Evolutionary conservation across 2,113 vertebrate genomes (phyloP), one percentile per base, ranked within the genome.

Genomic region (Plotosus lineatus): DNA sequence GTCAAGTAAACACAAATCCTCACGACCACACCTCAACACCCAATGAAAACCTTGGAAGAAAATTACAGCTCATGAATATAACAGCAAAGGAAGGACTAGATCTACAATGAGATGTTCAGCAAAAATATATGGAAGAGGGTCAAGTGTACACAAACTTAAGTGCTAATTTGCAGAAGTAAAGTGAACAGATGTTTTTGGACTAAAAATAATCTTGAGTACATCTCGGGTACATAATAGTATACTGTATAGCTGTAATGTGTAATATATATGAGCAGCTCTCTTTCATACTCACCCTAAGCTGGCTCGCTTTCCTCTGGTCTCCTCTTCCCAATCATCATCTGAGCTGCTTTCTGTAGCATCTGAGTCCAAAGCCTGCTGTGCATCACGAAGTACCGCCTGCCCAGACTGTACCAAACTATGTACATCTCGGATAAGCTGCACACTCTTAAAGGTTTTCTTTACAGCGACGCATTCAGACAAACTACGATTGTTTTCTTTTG

Each of bases 281-380:
- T 42, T 19, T 63, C 12, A 75, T 88, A 96, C 96, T 96, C 93
- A 98, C 97, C 90, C 84, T 86, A 92, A 80, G 83, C 87, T 53
- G 80, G 86, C 80, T 84, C 86, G 90, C 85, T 83, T 90, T 87
- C 87, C 69, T 86, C 88, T 78, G 73, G 86, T 23, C 86, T 90
- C 86, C 91, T 74, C 88, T 33, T 90, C 89, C 83, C 85, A 87
- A 66, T 97, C 97, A 9, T 98, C 96, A 75, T 97, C 97, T 79
- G 96, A 98, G 91, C 96, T 97, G 95, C 95, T 96, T 69, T 92
- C 95, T 0, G 97, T 98, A 81, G 93, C 96, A 75, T 99, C 97
- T 0, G 96, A 98, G 90, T 98, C 97, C 91, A 97, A 86, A 74
- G 90, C 92, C 82, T 93, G 91, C 91, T 95, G 92, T 79, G 95